phyloP scores from a whole-genome alignment of 2,113 vertebrate species.

The Burhinus oedicnemus region DNA sequence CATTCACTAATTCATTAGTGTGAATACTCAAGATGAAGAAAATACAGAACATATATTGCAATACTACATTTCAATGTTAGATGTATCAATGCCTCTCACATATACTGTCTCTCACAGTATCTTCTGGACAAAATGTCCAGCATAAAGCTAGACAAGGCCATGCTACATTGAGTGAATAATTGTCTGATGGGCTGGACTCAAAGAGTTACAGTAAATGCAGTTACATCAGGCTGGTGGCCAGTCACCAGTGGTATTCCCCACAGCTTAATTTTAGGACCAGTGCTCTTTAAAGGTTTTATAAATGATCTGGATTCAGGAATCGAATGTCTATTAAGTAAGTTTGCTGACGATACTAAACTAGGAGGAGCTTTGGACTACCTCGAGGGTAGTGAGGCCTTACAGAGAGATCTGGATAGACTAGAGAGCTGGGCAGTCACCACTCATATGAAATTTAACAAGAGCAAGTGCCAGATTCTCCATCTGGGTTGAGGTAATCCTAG shows the following conservation, averaged over 20 bases:
- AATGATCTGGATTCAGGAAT: neutral
- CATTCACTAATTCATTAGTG: neutral
- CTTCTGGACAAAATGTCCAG: neutral
- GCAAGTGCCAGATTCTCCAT: neutral
- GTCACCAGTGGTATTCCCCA: rapidly evolving
- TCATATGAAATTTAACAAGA: neutral
- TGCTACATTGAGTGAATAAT: neutral
- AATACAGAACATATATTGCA: neutral
- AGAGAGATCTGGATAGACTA: neutral
- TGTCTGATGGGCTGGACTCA: neutral
- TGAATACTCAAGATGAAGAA: conserved; percentile 5
- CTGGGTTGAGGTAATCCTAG: neutral
- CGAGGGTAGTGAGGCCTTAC: rapidly evolving
- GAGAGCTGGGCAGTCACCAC: rapidly evolving
- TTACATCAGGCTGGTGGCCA: neutral
- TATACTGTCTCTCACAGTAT: neutral
- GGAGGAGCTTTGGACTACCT: neutral
- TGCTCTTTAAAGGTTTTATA: neutral
- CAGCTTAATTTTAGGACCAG: neutral
- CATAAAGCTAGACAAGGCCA: neutral
- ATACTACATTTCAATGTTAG: neutral
- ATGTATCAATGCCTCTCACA: neutral
- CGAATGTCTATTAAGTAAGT: neutral
- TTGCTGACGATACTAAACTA: neutral
- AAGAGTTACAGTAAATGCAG: neutral